phyloP scores from a whole-genome alignment of 1,140 invertebrate genomes.

The Aphaenogaster ashmeadi region DNA sequence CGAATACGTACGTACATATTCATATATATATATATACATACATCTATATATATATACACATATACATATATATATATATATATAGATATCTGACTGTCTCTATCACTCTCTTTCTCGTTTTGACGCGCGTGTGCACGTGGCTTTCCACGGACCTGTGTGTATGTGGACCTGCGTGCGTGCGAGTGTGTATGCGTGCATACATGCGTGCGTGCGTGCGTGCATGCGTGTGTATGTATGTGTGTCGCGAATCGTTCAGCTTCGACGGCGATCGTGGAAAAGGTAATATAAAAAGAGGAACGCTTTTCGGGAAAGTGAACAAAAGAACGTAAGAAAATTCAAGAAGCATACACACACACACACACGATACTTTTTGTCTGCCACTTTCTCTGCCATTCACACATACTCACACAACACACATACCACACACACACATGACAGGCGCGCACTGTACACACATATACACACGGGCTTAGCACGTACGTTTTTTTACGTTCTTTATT shows the following conservation, averaged over 20 bases:
- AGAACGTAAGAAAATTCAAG: not conserved
- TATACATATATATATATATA: constrained; percentile 69
- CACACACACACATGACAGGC: not conserved
- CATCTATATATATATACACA: constrained; percentile 77
- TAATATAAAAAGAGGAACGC: not conserved
- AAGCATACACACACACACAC: constrained; percentile 47
- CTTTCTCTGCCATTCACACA: constrained; percentile 31
- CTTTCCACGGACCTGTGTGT: constrained; percentile 52
- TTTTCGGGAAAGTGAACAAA: constrained; percentile 16
- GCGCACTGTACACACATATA: constrained; percentile 34
- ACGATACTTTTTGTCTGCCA: constrained; percentile 33
- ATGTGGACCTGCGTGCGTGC: constrained; percentile 6
- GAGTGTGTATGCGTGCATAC: not conserved
- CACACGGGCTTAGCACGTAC: constrained; percentile 60
- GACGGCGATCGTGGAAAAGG: constrained; percentile 30
- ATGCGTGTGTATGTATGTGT: constrained; percentile 22
- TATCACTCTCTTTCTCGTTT: constrained; percentile 75
- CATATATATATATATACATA: constrained; percentile 77
- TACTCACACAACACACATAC: constrained; percentile 6
- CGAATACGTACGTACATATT: constrained; percentile 83
- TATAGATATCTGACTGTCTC: constrained; percentile 68
- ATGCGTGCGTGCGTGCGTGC: constrained; percentile 10
- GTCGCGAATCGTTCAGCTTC: constrained; percentile 48
- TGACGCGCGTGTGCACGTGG: constrained; percentile 69
- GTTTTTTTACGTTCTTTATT: constrained; percentile 56